These are phyloP conservation scores for Pandemis corylana DNA, from an alignment of 2,888 invertebrate genomes.

Conservation along the genomic window DNA sequence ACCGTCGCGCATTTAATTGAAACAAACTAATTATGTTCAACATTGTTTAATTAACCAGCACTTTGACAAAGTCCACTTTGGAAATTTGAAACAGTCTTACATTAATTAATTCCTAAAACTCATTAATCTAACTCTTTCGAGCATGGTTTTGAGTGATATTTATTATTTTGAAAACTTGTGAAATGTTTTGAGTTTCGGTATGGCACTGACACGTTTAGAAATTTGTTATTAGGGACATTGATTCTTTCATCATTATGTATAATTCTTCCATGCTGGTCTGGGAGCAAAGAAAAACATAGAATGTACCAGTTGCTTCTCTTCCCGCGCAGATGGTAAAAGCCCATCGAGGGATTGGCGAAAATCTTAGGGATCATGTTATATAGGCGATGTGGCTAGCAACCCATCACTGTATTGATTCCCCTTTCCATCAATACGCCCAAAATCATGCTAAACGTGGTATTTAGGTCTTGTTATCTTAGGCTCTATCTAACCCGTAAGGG, in stretches of 20 bases:
- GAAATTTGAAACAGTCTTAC: conserved; percentile 57
- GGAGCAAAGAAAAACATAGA: no score
- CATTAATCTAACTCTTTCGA: conserved; percentile 14
- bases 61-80: conserved; percentile 62
- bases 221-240: background rate
- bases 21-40: conserved; percentile 60
- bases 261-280: no score
- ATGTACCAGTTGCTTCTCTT: no score
- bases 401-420: no score
- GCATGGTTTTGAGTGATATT: conserved; percentile 1
- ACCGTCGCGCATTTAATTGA: conserved; percentile 48
- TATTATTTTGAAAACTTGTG: conserved; percentile 7
- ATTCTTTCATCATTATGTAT: background rate
- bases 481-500: no score
- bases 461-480: no score
- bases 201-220: background rate
- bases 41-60: conserved; percentile 63
- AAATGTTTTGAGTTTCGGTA: background rate
- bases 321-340: no score
- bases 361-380: no score
- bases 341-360: no score
- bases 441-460: no score
- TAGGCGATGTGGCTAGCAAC: no score
- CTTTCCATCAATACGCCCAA: no score
- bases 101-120: conserved; percentile 57